Conservation (phyloP, 1,140 invertebrate genomes). For the Drosophila kikkawai region DNA sequence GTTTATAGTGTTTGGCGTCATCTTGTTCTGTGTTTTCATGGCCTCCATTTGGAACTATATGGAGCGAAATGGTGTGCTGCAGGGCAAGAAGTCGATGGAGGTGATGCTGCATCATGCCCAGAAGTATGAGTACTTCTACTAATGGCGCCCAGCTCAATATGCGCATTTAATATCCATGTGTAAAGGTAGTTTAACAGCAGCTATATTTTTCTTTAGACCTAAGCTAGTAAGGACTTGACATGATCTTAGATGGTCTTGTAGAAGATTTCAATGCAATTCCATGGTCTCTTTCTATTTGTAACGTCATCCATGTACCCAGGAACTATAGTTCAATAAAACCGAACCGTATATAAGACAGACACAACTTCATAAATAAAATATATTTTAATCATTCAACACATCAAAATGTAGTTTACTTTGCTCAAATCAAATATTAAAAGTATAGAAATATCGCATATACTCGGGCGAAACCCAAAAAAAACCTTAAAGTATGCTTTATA, state of each 20-base stretch:
- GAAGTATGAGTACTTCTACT: conserved; percentile 76
- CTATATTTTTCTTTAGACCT: conserved; percentile 15
- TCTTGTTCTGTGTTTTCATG: conserved; percentile 91
- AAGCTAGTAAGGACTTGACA: conserved; percentile 14
- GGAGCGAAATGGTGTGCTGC: conserved; percentile 91
- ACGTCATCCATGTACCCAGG: conserved; percentile 29
- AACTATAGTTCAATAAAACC: conserved; percentile 16
- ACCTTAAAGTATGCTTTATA: neutral
- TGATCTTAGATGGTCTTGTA: conserved; percentile 5
- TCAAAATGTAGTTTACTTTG: too few relatives aligned
- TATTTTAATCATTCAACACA: neutral
- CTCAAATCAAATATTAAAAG: too few relatives aligned
- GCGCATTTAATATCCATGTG: conserved; percentile 61
- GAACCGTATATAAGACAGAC: neutral
- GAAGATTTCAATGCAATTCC: conserved; percentile 26
- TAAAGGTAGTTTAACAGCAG: neutral
- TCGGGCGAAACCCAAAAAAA: too few relatives aligned
- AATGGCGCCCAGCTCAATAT: conserved; percentile 50
- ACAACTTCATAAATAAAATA: neutral
- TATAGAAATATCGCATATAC: too few relatives aligned
- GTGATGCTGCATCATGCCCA: conserved; percentile 84
- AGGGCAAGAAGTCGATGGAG: conserved; percentile 89
- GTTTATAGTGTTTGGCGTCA: conserved; percentile 88
- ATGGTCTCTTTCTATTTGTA: conserved; percentile 31
- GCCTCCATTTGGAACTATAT: conserved; percentile 91